These are phyloP conservation scores for Galbula dea DNA, from an alignment of 2,113 vertebrate genomes.

Conservation along the genomic window DNA sequence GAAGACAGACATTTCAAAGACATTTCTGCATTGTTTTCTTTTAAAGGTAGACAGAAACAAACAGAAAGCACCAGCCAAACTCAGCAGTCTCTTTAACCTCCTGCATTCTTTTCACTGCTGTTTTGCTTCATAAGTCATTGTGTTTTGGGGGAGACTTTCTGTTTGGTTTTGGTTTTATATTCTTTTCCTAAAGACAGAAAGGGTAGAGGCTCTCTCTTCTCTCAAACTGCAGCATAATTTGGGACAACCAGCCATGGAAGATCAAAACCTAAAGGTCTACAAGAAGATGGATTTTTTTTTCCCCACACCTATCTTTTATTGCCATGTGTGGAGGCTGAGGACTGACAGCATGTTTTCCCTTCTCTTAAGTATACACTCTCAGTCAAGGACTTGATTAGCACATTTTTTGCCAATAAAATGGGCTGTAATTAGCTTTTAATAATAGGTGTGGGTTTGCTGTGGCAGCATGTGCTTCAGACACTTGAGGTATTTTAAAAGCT, in stretches of 20 bases:
- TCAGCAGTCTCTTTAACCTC: not conserved
- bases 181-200: not conserved
- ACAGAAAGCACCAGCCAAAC: not conserved
- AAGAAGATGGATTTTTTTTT: not conserved
- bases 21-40: not conserved
- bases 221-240: not conserved
- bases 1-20: not conserved
- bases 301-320: not conserved
- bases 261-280: not conserved
- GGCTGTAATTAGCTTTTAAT: conserved; percentile 67
- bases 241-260: not conserved
- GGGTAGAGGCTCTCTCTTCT: not conserved
- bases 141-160: too few relatives aligned
- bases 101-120: not conserved
- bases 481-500: conserved; percentile 49
- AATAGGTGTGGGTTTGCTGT: conserved; percentile 51
- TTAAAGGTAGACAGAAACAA: not conserved
- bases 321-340: not conserved
- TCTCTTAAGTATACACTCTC: conserved; percentile 23
- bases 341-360: conserved; percentile 17
- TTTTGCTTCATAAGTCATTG: not conserved
- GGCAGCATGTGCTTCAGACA: conserved; percentile 49
- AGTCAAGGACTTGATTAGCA: conserved; percentile 62
- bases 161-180: not conserved
- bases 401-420: conserved; percentile 68